These are phyloP conservation scores for Eucidaris tribuloides DNA, from an alignment of 35 echinoderm and acorn worm species.

Conservation along the genomic window DNA sequence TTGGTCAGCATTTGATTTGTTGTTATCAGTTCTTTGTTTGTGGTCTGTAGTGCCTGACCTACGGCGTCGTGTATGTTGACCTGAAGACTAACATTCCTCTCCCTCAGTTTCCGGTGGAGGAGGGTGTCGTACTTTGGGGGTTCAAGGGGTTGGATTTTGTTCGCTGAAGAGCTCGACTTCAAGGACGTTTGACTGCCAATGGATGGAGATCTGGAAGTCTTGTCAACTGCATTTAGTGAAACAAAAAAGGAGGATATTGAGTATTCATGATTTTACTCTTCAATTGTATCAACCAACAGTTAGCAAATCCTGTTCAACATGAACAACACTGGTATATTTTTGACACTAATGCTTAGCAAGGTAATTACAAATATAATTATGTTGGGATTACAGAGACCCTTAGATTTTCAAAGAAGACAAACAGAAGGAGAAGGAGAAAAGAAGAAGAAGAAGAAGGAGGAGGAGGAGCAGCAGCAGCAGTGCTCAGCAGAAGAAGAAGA, in stretches of 20 bases:
- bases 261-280: neutral
- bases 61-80: conserved; percentile 32
- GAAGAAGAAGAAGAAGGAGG: neutral
- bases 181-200: neutral
- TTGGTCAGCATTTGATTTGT: conserved; percentile 53
- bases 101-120: conserved; percentile 61
- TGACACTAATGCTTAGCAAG: neutral
- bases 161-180: neutral
- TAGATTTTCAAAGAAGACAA: neutral
- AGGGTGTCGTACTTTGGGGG: conserved; percentile 57
- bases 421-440: neutral
- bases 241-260: neutral
- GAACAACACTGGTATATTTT: neutral
- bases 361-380: neutral
- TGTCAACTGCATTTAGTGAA: neutral
- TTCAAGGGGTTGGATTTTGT: neutral
- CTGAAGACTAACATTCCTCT: conserved; percentile 50
- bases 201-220: neutral
- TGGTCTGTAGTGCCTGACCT: conserved; percentile 36
- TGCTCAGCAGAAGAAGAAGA: neutral
- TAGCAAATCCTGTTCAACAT: neutral
- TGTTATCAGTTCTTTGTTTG: conserved; percentile 33
- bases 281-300: neutral
- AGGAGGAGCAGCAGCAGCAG: no score
- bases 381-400: no score